Evolutionary conservation across 2,888 invertebrate genomes (phyloP), one percentile per base, ranked within the genome.

Genomic region (Julus scanicus): DNA sequence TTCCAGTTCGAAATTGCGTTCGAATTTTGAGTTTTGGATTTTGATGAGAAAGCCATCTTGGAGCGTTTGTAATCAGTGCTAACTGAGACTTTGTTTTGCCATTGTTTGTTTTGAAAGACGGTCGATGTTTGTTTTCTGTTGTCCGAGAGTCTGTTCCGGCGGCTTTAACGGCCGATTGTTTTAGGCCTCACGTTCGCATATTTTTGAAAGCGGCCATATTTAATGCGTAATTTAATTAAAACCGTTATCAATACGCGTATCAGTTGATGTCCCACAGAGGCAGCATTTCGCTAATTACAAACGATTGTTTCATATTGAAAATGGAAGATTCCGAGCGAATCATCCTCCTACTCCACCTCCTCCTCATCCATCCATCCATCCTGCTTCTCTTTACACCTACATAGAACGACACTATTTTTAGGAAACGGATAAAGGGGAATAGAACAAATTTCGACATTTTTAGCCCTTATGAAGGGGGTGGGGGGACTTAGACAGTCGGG

Each of bases 161-260:
- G 44, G 44, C 44, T 44, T 44, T 44, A 44, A 44, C 44, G 44
- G 44, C 44, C 44, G 44, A 44, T 44, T 3, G 53, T 49, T 49
- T 53, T 17, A 53, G 53, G 53, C 53, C 53, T 63, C 63, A 0
- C 63, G 63, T 6, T n/a, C 6, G 17, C n/a, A 53, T 53, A 3
- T 17, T 11, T 11, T n/a, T n/a, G 20, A 53, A 8, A 17, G 53
- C 53, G 20, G 63, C 63, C 63, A 71, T 71, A 71, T 71, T 71
- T 71, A 71, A 71, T 71, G 63, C 63, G 63, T 71, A 17, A 71
- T 71, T 71, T 71, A 71, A 71, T 71, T 71, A 71, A 71, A 71
- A 71, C 8, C 63, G 63, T 71, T 71, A 71, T 71, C 63, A 71
- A 71, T 71, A 20, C 63, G 63, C 63, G 63, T 71, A 71, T 71